Base-by-base conservation (phyloP, 2,113 vertebrate species). In the Atherinomorus stipes region DNA sequence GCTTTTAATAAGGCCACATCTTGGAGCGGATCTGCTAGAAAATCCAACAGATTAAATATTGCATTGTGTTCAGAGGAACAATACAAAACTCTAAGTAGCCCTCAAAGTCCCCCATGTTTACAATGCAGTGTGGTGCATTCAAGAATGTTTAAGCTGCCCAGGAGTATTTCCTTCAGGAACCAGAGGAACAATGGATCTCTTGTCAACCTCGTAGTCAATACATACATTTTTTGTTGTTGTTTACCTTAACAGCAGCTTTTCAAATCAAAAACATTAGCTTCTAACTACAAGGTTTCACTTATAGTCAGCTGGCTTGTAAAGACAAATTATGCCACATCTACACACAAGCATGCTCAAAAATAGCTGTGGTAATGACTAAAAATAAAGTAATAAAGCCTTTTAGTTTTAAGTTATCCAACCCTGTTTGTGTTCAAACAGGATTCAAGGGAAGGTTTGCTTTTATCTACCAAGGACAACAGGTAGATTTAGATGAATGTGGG, bases 61-160 rank as follows among this genome's bases (percentile, higher is more conserved):
- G 59, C 54, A 50, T 67, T 72, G 68, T 22, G 71, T 66, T 70
- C 73, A 61, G 78, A 88, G 74, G 54, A 75, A 61, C 77, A 83
- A 89, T 54, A 45, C 60, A 66, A 77, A 88, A 85, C 76, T 76
- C 64, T 63, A 61, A 69, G 40, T 79, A 57, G 66, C 44, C 64
- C 62, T 12, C 58, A 77, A 83, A 80, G 28, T 7, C 42, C 63
- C 45, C 53, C 71, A 74, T 78, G 74, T 86, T 76, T 81, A 71
- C 53, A 74, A 54, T 40, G 63, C 38, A 76, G 52, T 82, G 87
- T 49, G 78, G 81, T 80, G 86, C 61, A 85, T 92, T 90, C 84
- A 91, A 92, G 84, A 91, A 91, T 85, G 85, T 87, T 87, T 88
- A 93, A 91, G 88, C 90, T 82, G 74, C 87, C 80, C 83, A 85